These are phyloP conservation scores for Ahaetulla prasina DNA, from an alignment of 2,113 vertebrate genomes.

Conservation along the genomic window DNA sequence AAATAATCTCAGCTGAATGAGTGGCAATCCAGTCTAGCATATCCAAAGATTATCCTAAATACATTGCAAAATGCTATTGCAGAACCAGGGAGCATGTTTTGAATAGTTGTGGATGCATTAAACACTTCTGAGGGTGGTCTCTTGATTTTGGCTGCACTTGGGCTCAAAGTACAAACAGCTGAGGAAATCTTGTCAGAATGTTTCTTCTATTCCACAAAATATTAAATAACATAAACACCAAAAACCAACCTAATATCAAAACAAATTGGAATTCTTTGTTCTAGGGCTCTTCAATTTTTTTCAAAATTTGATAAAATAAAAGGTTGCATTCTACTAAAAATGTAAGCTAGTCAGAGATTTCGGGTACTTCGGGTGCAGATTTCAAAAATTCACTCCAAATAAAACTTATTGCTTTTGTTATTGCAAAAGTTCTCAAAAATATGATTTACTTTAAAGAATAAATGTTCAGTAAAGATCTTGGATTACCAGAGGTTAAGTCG, in stretches of 20 bases:
- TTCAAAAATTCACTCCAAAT: neutral
- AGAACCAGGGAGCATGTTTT: neutral
- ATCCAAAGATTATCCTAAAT: neutral
- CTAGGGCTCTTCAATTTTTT: neutral
- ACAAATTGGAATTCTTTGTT: neutral
- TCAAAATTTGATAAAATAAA: neutral
- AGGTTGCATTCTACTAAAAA: neutral
- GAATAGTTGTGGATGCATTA: fast-evolving
- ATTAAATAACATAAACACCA: neutral
- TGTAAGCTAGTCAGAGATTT: neutral
- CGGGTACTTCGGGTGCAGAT: neutral
- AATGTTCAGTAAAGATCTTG: neutral
- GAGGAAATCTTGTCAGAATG: neutral
- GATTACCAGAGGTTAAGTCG: neutral
- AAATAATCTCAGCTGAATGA: neutral
- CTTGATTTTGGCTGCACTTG: neutral
- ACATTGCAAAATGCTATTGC: neutral
- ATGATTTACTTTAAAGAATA: neutral
- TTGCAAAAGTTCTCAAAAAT: neutral
- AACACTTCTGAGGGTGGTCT: neutral
- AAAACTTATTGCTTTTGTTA: neutral
- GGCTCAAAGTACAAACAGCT: neutral
- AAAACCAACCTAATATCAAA: neutral
- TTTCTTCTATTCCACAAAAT: neutral
- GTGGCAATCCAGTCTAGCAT: neutral